Conservation (phyloP, 2,113 vertebrate species). For the Verasper variegatus region DNA sequence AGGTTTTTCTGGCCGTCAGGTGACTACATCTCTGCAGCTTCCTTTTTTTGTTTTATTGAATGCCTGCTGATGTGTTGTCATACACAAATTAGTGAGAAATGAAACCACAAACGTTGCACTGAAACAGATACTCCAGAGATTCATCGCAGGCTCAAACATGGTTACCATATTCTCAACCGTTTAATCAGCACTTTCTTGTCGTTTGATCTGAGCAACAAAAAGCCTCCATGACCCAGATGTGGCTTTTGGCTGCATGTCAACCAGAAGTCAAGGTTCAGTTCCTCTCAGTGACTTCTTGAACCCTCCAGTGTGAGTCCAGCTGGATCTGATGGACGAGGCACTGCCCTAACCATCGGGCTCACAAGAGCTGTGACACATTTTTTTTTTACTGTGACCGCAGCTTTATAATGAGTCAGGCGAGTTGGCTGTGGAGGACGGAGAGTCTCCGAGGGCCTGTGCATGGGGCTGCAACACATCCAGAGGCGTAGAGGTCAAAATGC, state of each 20-base stretch:
- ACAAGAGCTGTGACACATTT: conserved; percentile 64
- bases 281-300: conserved; percentile 55
- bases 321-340: conserved; percentile 15
- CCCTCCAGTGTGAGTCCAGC: conserved; percentile 7
- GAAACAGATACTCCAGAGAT: not conserved
- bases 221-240: not conserved
- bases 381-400: conserved; percentile 49
- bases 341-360: conserved; percentile 28
- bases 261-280: conserved; percentile 51
- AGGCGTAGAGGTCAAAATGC: conserved; percentile 53
- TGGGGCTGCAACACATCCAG: conserved; percentile 53
- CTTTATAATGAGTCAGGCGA: conserved; percentile 58
- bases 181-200: conserved; percentile 1
- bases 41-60: not conserved
- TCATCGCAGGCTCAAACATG: not conserved
- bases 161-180: not conserved
- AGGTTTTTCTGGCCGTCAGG: not conserved
- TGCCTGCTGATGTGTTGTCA: too few species aligned
- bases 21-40: not conserved
- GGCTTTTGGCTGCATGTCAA: conserved; percentile 39
- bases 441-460: conserved; percentile 48
- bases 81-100: not conserved
- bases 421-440: conserved; percentile 33
- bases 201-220: not conserved
- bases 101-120: too few species aligned